Evolutionary conservation across 2,888 invertebrate species (phyloP).

Genomic region (Mythimna vitellina): DNA sequence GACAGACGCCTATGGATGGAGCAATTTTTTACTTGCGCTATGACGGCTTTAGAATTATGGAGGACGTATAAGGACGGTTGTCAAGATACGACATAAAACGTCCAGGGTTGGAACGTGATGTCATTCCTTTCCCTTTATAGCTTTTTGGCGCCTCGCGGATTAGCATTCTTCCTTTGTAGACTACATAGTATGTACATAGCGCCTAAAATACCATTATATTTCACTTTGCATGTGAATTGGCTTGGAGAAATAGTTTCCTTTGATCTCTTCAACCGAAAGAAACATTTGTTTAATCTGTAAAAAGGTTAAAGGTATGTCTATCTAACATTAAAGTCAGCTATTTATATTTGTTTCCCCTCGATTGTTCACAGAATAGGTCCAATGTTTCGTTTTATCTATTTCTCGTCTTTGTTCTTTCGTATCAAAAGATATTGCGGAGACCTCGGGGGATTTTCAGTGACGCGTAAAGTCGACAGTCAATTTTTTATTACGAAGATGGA

Average conservation of each 20-base stretch:
- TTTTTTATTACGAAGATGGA: constrained; percentile 16
- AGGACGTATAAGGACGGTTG: neutral
- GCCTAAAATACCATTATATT: neutral
- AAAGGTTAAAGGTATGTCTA: neutral
- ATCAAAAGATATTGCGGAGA: constrained; percentile 35
- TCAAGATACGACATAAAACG: constrained; percentile 14
- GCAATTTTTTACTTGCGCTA: constrained; percentile 8
- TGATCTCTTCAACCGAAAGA: neutral
- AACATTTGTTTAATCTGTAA: neutral
- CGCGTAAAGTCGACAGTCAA: constrained; percentile 19
- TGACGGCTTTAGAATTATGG: neutral
- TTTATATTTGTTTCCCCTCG: constrained; percentile 27
- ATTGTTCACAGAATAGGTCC: constrained; percentile 8
- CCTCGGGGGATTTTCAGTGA: constrained; percentile 21
- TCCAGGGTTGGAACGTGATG: constrained; percentile 34
- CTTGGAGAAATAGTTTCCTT: neutral
- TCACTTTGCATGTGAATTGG: too few relatives aligned
- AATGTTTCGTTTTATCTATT: constrained; percentile 35
- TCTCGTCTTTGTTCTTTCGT: neutral
- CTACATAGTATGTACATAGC: neutral
- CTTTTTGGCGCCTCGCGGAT: constrained; percentile 39
- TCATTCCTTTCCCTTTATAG: constrained; percentile 26
- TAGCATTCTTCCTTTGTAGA: constrained; percentile 46
- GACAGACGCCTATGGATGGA: neutral
- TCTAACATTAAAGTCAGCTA: constrained; percentile 8